phyloP scores from a whole-genome alignment of 2,113 vertebrate genomes.

The sheep (Ovis aries) region ARS-UI_Ramb_v3.0 NC_056070.1:31286501-31287000 shows the following conservation, averaged over 20 bases:
- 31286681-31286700: neutral
- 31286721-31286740: neutral
- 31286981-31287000: too few species aligned
- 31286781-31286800: neutral
- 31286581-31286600: neutral
- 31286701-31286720: neutral
- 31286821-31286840: neutral
- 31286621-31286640: neutral
- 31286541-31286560: neutral
- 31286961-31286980: rapidly evolving
- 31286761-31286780: neutral
- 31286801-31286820: neutral
- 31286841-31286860: neutral
- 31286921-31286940: neutral
- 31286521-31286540: neutral
- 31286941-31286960: rapidly evolving
- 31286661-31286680: neutral
- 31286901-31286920: neutral
- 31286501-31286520: neutral
- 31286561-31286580: neutral
- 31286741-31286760: neutral
- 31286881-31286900: neutral
- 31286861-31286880: neutral
- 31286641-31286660: neutral
- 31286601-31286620: neutral